Evolutionary conservation across 2,888 invertebrate species (phyloP), one percentile per base, ranked within the genome.

Genomic region (Poecilus cupreus): DNA sequence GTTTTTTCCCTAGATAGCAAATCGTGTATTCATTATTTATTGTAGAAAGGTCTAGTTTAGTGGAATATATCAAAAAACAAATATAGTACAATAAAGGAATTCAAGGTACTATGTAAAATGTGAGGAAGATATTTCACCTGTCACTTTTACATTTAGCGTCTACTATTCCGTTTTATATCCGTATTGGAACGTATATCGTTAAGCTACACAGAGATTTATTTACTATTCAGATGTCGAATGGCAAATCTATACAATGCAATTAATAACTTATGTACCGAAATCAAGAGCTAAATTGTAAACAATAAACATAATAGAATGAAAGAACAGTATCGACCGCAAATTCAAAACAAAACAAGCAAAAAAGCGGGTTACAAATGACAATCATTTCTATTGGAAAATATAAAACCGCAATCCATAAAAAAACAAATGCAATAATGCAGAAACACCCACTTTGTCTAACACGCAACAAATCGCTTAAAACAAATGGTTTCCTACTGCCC

Each of bases 371-470:
- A 43, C 43, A 43, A 43, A 26, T 24, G 6, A 60, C 60, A 60
- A 22, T 60, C 54, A 54, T 18, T 18, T 54, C 54, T 18, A 54
- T 54, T 20, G 54, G 20, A 54, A 54, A 54, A 54, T 20, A 16
- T 32, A 8, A 32, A 18, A 54, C 54, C 11, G 22, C 24, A 60
- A 60, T 60, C 26, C 26, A 60, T 60, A 24, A 32, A 32, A 60
- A 60, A 60, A 60, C 60, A 60, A 60, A 60, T 22, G 54, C 22
- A 22, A 24, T 13, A 26, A 10, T 60, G 60, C 60, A 26, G 11
- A 11, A 60, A 22, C 22, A 11, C 60, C 26, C 24, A n/a, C 60
- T 24, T 8, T n/a, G 22, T 11, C 8, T 60, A 60, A 24, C 51
- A 51, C 8, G 8, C 51, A 18, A 18, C 51, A 13, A 11, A 51